Conservation (phyloP, 1,140 invertebrate species). For the Papilio dardanus region DNA sequence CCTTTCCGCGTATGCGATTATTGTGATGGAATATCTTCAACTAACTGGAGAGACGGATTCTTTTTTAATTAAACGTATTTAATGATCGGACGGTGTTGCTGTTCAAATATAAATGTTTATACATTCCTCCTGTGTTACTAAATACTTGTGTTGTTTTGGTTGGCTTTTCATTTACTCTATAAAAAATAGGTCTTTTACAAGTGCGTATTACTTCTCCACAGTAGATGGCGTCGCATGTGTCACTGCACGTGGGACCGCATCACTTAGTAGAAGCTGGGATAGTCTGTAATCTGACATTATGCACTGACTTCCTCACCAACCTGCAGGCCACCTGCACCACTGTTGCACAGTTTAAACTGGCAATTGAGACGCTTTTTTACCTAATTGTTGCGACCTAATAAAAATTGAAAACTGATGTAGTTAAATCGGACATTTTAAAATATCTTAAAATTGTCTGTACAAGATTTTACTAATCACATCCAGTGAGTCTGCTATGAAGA, state of each 20-base stretch:
- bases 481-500: neutral
- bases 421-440: too few relatives aligned
- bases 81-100: neutral
- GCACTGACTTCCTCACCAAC: neutral
- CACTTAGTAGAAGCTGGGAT: neutral
- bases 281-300: neutral
- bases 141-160: neutral
- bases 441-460: neutral
- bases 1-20: constrained; percentile 59
- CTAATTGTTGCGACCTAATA: too few relatives aligned
- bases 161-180: neutral
- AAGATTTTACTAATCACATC: neutral
- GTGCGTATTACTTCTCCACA: constrained; percentile 20
- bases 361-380: too few relatives aligned
- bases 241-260: constrained; percentile 20
- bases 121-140: neutral
- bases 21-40: constrained; percentile 47
- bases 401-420: too few relatives aligned
- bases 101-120: neutral
- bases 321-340: neutral
- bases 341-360: too few relatives aligned
- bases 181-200: neutral
- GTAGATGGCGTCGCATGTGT: constrained; percentile 33
- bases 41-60: constrained; percentile 42
- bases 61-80: neutral